Evolutionary conservation across 2,888 invertebrate species (phyloP).

Genomic region (Lepidochrysops patricia): DNA sequence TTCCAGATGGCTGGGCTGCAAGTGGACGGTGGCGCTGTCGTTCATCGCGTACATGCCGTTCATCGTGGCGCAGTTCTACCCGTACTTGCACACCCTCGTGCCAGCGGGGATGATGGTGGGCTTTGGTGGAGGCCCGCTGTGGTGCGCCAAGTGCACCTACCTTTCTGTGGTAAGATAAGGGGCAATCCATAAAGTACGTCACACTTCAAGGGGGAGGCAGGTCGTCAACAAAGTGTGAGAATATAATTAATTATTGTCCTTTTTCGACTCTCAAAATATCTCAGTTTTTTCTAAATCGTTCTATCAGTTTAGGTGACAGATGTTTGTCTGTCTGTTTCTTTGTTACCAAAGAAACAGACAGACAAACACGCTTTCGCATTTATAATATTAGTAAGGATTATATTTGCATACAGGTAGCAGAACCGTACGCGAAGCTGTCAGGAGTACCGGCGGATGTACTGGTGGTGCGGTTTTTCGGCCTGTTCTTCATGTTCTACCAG

Average conservation of each 20-base stretch:
- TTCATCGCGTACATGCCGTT: slow-evolving; percentile 94
- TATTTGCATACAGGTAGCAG: slow-evolving; percentile 64
- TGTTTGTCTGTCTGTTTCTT: background rate
- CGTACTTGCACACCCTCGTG: slow-evolving; percentile 87
- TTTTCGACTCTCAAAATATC: no score
- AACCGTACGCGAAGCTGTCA: slow-evolving; percentile 84
- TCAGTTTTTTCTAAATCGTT: no score
- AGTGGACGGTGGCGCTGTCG: slow-evolving; percentile 89
- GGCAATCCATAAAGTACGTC: no score
- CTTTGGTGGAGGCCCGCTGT: slow-evolving; percentile 92
- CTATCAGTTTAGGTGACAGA: no score
- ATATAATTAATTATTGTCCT: no score
- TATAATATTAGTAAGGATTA: no score
- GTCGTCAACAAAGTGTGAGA: no score
- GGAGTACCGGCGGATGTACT: slow-evolving; percentile 82
- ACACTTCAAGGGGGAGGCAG: no score
- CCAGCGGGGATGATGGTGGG: slow-evolving; percentile 90
- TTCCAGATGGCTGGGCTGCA: slow-evolving; percentile 88
- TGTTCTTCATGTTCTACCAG: slow-evolving; percentile 97
- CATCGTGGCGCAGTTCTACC: slow-evolving; percentile 92
- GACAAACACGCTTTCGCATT: no score
- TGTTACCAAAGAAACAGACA: background rate
- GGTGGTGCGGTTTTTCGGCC: slow-evolving; percentile 93
- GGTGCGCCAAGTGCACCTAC: slow-evolving; percentile 97
- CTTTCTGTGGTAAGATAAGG: slow-evolving; percentile 81